Evolutionary conservation across 2,797 vertebrate species (phyloP).

Genomic region (Vultur gryphus): DNA sequence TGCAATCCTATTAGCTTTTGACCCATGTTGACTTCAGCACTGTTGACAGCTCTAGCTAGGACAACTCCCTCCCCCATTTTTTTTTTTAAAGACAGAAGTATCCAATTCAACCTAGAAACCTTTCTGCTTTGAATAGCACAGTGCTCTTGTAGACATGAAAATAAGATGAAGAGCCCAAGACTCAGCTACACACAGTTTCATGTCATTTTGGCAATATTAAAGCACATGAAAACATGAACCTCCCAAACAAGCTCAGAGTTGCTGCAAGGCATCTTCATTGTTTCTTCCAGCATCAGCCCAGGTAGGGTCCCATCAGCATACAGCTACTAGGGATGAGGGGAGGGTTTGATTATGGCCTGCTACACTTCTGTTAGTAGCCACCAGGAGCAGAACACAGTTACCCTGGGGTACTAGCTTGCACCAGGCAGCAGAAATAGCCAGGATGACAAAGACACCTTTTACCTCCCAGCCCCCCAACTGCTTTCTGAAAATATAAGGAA

Average conservation of each 20-base stretch:
- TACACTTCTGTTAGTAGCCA: not conserved
- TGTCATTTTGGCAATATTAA: not conserved
- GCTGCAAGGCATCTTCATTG: not conserved
- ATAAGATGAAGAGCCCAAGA: not conserved
- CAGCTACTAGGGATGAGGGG: not conserved
- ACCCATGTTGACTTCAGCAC: not conserved
- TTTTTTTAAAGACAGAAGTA: not conserved
- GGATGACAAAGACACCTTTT: not conserved
- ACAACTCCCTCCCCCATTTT: too few relatives aligned
- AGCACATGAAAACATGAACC: not conserved
- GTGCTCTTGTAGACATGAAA: accelerated
- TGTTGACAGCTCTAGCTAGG: not conserved
- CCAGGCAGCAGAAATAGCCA: not conserved
- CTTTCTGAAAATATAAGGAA: not conserved
- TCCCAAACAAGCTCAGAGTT: not conserved
- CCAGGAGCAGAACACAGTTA: not conserved
- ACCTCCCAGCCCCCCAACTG: not conserved
- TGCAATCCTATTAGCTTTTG: not conserved
- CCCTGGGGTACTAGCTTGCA: not conserved
- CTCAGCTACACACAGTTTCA: not conserved
- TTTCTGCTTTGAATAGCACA: not conserved
- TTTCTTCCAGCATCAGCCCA: not conserved
- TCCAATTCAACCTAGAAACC: not conserved
- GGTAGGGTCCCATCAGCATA: not conserved
- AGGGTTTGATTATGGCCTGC: not conserved